Percentiles rank a stretch among this genome's conserved stretches.
phyloP scores from a whole-genome alignment of 2,888 invertebrate genomes.

The Philonicus albiceps region DNA sequence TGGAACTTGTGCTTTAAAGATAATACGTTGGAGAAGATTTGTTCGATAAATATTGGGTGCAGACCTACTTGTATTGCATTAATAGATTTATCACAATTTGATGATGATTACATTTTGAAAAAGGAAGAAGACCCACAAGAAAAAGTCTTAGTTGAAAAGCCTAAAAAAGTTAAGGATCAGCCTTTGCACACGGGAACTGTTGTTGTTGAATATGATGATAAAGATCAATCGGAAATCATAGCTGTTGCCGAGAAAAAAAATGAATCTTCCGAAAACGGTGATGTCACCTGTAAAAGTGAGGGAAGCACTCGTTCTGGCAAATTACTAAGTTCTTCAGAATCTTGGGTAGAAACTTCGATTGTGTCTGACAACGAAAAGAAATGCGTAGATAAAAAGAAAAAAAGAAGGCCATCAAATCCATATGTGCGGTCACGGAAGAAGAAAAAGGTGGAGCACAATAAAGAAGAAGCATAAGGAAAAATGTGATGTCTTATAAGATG shows the following conservation, averaged over 20 bases:
- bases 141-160: neutral
- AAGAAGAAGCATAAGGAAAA: neutral
- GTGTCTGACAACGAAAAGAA: neutral
- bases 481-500: neutral
- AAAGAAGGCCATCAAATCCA: neutral
- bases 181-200: neutral
- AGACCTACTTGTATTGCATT: slow-evolving; percentile 77
- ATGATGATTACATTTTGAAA: slow-evolving; percentile 49
- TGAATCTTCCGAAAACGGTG: neutral
- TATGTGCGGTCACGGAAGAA: neutral
- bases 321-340: neutral
- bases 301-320: neutral
- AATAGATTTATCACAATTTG: slow-evolving; percentile 63
- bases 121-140: neutral
- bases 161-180: neutral
- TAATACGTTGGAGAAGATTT: slow-evolving; percentile 65
- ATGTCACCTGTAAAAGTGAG: neutral
- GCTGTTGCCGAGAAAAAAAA: neutral
- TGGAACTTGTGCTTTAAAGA: slow-evolving; percentile 66
- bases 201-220: slow-evolving; percentile 17
- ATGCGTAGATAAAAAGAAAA: neutral
- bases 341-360: neutral
- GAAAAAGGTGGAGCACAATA: neutral
- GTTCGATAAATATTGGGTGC: slow-evolving; percentile 70
- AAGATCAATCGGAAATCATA: neutral